A percentile compares a stretch with the other conserved stretches of the same genome.
phyloP scores from a whole-genome alignment of 2,888 invertebrate species.

The Clitarchus hookeri region DNA sequence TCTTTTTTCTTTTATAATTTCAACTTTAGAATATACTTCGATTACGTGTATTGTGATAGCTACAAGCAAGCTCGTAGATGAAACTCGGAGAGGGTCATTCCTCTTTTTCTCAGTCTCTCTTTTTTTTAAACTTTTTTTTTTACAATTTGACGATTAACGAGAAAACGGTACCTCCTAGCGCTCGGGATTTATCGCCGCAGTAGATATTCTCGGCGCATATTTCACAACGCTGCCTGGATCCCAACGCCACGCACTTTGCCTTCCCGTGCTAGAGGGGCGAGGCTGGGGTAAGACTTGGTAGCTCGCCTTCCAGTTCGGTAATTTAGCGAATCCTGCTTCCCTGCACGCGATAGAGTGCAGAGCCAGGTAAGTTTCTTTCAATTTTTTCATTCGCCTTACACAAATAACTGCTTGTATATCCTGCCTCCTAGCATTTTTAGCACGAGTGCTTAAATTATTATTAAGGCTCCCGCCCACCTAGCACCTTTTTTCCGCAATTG shows the following conservation, averaged over 20 bases:
- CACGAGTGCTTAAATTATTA: no score
- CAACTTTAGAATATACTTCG: background rate
- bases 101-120: no score
- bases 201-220: background rate
- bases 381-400: no score
- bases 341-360: no score
- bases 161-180: background rate
- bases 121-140: no score
- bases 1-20: background rate
- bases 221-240: background rate
- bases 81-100: background rate
- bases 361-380: no score
- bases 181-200: background rate
- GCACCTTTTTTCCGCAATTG: no score
- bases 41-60: background rate
- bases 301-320: no score
- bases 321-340: no score
- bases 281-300: background rate
- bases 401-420: no score
- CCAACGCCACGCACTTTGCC: background rate
- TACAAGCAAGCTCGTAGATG: background rate
- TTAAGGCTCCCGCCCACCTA: no score
- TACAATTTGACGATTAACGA: background rate
- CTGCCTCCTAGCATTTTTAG: no score
- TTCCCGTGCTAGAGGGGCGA: background rate